phyloP scores from a whole-genome alignment of 1,140 invertebrate genomes.

The Penaeus japonicus region DNA sequence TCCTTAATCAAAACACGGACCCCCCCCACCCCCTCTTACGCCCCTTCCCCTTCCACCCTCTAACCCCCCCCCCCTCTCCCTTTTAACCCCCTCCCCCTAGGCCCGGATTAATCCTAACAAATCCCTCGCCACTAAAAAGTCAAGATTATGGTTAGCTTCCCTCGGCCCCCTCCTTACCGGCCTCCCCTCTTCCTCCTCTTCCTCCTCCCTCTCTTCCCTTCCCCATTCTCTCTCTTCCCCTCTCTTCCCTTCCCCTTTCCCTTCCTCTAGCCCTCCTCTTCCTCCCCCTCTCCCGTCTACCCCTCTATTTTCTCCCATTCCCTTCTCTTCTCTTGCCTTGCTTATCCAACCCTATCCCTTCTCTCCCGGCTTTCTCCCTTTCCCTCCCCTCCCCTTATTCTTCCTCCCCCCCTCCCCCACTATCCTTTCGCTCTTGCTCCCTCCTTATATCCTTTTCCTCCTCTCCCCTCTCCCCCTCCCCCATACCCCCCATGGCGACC shows the following conservation, averaged over 20 bases:
- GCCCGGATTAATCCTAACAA: slow-evolving; percentile 24
- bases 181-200: not conserved
- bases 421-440: not conserved
- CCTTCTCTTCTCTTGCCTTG: not conserved
- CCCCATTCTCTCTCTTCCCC: not conserved
- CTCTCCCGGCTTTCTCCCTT: not conserved
- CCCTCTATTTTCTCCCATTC: not conserved
- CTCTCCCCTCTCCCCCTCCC: too few relatives aligned
- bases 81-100: not conserved
- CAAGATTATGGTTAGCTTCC: slow-evolving; percentile 42
- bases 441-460: too few relatives aligned
- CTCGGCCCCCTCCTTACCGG: not conserved
- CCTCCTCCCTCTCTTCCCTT: slow-evolving; percentile 15
- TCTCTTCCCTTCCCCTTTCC: not conserved
- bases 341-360: not conserved
- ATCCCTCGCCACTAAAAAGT: slow-evolving; percentile 38
- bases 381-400: not conserved
- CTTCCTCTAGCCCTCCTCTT: not conserved
- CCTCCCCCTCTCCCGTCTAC: too few relatives aligned
- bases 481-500: not conserved
- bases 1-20: slow-evolving; percentile 34
- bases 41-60: not conserved
- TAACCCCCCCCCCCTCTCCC: not conserved
- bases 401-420: not conserved
- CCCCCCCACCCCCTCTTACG: not conserved